A percentile compares a stretch with the other conserved stretches of the same genome.
These are phyloP conservation scores for Flexamia atlantica DNA, from an alignment of 2,888 invertebrate species.

Conservation along the genomic window DNA sequence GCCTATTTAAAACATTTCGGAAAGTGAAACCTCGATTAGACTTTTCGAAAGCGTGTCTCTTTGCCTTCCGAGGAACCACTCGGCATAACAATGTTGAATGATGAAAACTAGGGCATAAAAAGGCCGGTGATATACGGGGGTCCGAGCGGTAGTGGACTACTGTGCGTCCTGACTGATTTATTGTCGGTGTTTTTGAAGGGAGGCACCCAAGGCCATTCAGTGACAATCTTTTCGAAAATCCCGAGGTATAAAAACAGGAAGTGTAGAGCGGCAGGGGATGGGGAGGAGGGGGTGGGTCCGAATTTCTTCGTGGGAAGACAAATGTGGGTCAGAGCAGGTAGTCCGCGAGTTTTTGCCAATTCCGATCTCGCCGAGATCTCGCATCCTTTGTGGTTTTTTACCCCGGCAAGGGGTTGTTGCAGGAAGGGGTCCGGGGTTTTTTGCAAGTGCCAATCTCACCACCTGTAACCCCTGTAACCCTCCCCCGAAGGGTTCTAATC, in stretches of 20 bases:
- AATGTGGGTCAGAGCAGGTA: conserved; percentile 59
- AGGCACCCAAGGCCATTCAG: conserved; percentile 51
- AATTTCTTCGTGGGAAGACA: conserved; percentile 42
- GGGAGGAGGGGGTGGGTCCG: not conserved
- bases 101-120: conserved; percentile 35
- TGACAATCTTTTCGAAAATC: conserved; percentile 44
- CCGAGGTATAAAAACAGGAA: conserved; percentile 58
- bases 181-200: conserved; percentile 12
- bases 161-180: conserved; percentile 12
- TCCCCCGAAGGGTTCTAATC: not conserved
- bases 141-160: not conserved
- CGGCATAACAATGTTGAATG: not conserved
- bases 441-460: conserved; percentile 48
- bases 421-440: conserved; percentile 49
- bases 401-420: conserved; percentile 45
- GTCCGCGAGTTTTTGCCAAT: conserved; percentile 50
- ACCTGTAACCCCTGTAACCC: conserved; percentile 37
- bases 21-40: conserved; percentile 11
- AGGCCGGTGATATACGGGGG: conserved; percentile 17
- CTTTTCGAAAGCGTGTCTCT: conserved; percentile 18
- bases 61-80: not conserved
- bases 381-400: conserved; percentile 50
- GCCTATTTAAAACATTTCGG: not conserved
- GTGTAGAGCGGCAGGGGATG: conserved; percentile 40
- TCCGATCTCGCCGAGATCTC: conserved; percentile 10